phyloP scores from a whole-genome alignment of 2,113 vertebrate species.

The Corythornis madagascariensis region DNA sequence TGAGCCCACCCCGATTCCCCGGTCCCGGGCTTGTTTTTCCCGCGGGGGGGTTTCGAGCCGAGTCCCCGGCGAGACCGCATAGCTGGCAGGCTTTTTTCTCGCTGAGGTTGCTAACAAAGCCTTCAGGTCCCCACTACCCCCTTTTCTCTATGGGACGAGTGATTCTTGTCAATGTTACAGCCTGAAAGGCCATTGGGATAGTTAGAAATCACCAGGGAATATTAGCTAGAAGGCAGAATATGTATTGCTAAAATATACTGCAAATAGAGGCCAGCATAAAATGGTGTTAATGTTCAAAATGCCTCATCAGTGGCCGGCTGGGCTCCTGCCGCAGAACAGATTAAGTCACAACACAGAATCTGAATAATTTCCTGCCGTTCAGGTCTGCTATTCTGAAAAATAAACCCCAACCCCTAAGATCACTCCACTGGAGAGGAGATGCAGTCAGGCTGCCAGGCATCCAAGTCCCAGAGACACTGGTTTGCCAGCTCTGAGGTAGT shows the following conservation, averaged over 20 bases:
- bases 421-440: constrained; percentile 74
- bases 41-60: background rate
- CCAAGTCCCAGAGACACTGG: constrained; percentile 17
- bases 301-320: background rate
- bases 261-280: background rate
- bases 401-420: background rate
- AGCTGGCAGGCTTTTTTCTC: background rate
- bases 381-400: constrained; percentile 47
- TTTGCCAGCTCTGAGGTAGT: constrained; percentile 50
- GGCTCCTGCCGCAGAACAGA: background rate
- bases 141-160: background rate
- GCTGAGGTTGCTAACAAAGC: background rate
- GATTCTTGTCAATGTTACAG: background rate
- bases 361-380: background rate
- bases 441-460: constrained; percentile 68
- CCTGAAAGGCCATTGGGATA: background rate
- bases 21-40: background rate
- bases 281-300: background rate
- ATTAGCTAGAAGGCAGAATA: background rate
- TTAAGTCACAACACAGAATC: background rate
- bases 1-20: background rate
- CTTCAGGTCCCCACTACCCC: background rate
- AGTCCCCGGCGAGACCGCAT: background rate
- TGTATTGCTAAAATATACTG: background rate
- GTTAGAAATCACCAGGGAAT: background rate